Evolutionary conservation across 2,888 invertebrate genomes (phyloP), one percentile per base, ranked within the genome.

Genomic region (Leptothorax acervorum): DNA sequence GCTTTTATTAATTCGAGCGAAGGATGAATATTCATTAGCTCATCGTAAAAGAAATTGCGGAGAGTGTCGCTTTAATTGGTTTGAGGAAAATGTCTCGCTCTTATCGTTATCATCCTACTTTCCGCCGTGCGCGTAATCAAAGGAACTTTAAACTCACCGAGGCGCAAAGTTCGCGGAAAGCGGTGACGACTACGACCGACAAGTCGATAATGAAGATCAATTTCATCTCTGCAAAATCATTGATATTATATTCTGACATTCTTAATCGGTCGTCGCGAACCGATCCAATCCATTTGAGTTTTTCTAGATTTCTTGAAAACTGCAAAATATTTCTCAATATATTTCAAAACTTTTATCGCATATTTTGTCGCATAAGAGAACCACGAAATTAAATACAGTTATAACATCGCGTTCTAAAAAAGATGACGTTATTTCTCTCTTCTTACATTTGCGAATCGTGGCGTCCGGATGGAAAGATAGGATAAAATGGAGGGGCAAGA

Each of bases 31-130:
- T 93, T 92, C 92, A 92, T 90, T 86, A 60, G 81, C 9, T 55
- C 85, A 83, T 66, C 66, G 82, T 75, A 83, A 76, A 83, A 87
- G 87, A 89, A 88, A 83, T 90, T 91, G 85, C 83, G 87, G 89
- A 89, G 87, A 87, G 84, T 82, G 83, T 85, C 89, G 88, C 88
- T 92, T 92, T 93, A 92, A 93, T 92, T 90, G 90, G 89, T 87
- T 86, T 86, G 90, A 88, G 91, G 88, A 91, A 91, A 89, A 90
- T 89, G 88, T 89, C 90, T 90, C 87, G 71, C 65, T 87, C 81
- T 86, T 83, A 85, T 82, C 85, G 76, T 86, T 87, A 85, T 86
- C 86, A 68, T 85, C 62, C 62, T 66, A 68, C 73, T 86, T 88
- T 76, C 28, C 75, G 51, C 31, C 65, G 57, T 60, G 66, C 81